Percentiles rank a stretch among this genome's conserved stretches.
phyloP scores from a whole-genome alignment of 2,797 vertebrate genomes.

The Pempheris klunzingeri region DNA sequence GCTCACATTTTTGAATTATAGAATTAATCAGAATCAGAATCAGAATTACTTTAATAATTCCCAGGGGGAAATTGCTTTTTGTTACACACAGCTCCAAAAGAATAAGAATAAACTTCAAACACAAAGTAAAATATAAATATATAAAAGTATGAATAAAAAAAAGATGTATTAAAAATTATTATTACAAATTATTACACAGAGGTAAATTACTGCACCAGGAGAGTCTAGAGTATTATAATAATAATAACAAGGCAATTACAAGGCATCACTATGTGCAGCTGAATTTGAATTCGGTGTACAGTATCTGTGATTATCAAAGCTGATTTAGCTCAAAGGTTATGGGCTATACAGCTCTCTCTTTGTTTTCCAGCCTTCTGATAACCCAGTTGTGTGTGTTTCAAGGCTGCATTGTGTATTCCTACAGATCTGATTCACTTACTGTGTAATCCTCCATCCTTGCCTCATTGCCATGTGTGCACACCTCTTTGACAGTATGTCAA shows the following conservation, averaged over 20 bases:
- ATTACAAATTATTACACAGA: no score
- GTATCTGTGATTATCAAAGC: conserved; percentile 16
- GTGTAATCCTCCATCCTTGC: conserved; percentile 43
- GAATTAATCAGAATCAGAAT: no score
- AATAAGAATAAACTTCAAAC: no score
- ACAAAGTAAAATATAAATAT: no score
- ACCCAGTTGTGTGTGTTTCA: conserved; percentile 24
- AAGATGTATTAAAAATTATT: no score
- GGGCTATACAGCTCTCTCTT: conserved; percentile 4
- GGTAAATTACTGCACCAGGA: no score
- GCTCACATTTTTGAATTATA: not conserved
- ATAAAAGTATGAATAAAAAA: no score
- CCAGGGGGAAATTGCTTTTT: no score
- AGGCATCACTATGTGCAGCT: not conserved
- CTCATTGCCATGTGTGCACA: conserved; percentile 36
- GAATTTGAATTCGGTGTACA: not conserved
- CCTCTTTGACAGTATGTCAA: conserved; percentile 38
- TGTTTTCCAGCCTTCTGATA: conserved; percentile 30
- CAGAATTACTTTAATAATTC: no score
- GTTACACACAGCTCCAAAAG: no score
- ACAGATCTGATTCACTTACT: conserved; percentile 38
- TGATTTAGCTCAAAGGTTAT: conserved; percentile 28
- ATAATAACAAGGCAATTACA: no score
- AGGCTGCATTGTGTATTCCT: conserved; percentile 45
- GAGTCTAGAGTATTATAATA: no score